Base-by-base conservation (phyloP, 2,113 vertebrate genomes). In the Loxodonta africana region DNA sequence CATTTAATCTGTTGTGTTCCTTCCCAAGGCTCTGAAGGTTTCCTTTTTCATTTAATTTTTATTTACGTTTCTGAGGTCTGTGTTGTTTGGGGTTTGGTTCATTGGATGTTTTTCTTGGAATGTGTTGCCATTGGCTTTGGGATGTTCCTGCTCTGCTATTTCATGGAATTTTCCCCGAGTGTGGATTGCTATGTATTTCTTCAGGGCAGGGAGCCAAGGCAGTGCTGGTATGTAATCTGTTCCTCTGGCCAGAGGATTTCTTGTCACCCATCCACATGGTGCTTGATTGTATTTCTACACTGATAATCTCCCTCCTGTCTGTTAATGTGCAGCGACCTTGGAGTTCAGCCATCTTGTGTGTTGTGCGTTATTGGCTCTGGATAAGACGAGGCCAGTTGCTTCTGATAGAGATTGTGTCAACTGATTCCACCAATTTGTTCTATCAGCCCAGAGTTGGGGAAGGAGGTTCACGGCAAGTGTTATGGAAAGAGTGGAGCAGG, bases 1-100 rank as follows among this genome's bases (percentile, higher is more conserved):
- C 95, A 95, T 97, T 98, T 98, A 96, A 98, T 82, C 97, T 97
- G 94, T 96, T 97, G 90, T 98, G 93, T 95, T 96, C 88, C 96
- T 97, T 98, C 98, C 94, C 96, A 96, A 51, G 97, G 92, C 97
- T 98, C 97, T 63, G 1, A 97, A 98, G 82, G 82, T 77, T 98
- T 98, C 94, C 97, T 98, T 98, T 97, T 98, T 96, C 97, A 97
- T 82, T 92, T 97, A 95, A 30, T 98, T 98, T 98, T 98, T 98
- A 97, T 98, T 99, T 99, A 98, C 0, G 0, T 98, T 99, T 97
- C 97, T 98, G 98, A 98, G 97, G 97, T 98, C 98, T 97, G 48
- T 0, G 4, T 97, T 98, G 98, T 98, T 98, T 98, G 96, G 98
- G 92, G 62, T 96, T 97, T 97, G 97, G 97, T 98, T 97, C 98